Conservation (phyloP, 2,888 invertebrate species). For the Eupeodes luniger region DNA sequence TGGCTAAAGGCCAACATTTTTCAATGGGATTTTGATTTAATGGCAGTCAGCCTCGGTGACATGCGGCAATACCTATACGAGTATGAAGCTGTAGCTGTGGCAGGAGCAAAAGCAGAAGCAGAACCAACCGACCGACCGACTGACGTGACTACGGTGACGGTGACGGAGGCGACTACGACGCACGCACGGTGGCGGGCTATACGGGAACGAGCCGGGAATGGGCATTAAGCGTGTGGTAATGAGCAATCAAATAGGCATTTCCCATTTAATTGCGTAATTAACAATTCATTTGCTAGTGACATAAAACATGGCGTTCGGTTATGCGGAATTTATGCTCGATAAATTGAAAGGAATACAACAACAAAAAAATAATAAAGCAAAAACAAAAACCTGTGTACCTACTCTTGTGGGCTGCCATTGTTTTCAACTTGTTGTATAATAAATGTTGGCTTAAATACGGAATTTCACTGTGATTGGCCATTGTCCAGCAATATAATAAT, state of each 20-base stretch:
- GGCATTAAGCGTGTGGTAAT: slow-evolving; percentile 63
- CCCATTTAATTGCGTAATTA: slow-evolving; percentile 76
- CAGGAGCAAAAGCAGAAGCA: slow-evolving; percentile 13
- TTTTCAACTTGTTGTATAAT: slow-evolving; percentile 69
- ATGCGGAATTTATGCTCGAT: slow-evolving; percentile 72
- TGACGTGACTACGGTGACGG: too few relatives aligned
- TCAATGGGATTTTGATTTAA: slow-evolving; percentile 74
- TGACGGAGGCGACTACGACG: too few relatives aligned
- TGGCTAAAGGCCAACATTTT: slow-evolving; percentile 67
- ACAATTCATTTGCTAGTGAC: slow-evolving; percentile 76
- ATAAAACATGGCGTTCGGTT: slow-evolving; percentile 73
- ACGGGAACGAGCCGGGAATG: slow-evolving; percentile 54
- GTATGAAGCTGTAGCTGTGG: neutral
- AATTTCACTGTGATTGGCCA: slow-evolving; percentile 20
- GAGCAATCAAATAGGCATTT: slow-evolving; percentile 76
- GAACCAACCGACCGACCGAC: too few relatives aligned
- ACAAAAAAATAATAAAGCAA: neutral
- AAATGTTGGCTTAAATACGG: slow-evolving; percentile 17
- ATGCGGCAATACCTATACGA: slow-evolving; percentile 34
- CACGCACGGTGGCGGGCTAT: neutral
- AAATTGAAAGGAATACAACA: slow-evolving; percentile 29
- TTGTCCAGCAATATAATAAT: slow-evolving; percentile 23
- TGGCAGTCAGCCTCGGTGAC: slow-evolving; percentile 70
- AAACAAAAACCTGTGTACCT: neutral
- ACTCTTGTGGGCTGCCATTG: slow-evolving; percentile 56